Evolutionary conservation across 2,113 vertebrate genomes (phyloP).

Genomic region (Fulmarus glacialis): DNA sequence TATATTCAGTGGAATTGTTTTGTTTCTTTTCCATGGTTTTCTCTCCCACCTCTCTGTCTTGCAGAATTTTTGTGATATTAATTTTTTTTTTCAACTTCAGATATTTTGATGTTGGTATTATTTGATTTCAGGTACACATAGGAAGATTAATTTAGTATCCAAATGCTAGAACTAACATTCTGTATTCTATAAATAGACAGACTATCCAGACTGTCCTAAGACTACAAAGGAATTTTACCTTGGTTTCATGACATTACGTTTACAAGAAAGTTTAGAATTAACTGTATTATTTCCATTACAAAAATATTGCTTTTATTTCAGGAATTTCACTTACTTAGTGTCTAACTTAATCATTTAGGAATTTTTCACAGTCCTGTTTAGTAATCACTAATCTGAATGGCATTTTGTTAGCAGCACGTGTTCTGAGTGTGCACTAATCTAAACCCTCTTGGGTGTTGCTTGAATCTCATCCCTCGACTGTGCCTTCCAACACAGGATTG

Average conservation of each 20-base stretch:
- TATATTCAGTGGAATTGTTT: not conserved
- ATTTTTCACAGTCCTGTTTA: not conserved
- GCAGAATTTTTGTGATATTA: not conserved
- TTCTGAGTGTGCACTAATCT: not conserved
- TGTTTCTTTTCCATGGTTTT: not conserved
- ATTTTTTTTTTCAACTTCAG: not conserved
- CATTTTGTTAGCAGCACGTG: not conserved
- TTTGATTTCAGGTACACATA: not conserved
- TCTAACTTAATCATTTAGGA: not conserved
- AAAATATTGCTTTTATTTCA: not conserved
- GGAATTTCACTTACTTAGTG: not conserved
- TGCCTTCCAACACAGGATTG: not conserved
- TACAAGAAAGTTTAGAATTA: not conserved
- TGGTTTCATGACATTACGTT: not conserved
- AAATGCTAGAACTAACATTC: not conserved
- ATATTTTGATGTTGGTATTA: not conserved
- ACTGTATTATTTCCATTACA: not conserved
- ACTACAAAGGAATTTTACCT: not conserved
- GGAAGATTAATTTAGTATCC: not conserved
- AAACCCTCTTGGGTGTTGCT: not conserved
- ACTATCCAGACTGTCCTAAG: not conserved
- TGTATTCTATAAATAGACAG: not conserved
- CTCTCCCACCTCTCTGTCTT: not conserved
- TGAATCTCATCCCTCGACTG: not conserved
- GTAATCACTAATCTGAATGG: not conserved